Percentiles rank a stretch among this genome's conserved stretches.
Conservation (phyloP, 2,113 vertebrate species). For the Megaceryle maxima region DNA sequence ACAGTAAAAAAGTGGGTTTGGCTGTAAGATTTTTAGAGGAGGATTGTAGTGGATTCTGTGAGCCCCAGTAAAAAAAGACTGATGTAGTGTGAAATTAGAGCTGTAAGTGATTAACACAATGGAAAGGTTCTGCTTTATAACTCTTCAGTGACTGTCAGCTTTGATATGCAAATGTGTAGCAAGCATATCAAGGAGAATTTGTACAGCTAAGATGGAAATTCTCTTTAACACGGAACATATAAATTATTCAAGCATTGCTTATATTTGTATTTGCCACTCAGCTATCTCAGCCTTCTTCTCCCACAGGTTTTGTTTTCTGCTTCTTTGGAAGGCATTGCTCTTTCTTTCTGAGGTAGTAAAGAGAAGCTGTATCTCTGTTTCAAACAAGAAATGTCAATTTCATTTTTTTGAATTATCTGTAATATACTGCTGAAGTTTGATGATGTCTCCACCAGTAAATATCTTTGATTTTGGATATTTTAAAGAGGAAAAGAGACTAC, state of each 20-base stretch:
- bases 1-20: conserved; percentile 18
- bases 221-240: neutral
- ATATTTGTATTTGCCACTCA: conserved; percentile 15
- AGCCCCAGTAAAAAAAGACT: conserved; percentile 28
- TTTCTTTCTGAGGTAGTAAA: neutral
- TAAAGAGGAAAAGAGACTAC: neutral
- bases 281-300: neutral
- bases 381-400: neutral
- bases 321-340: neutral
- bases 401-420: neutral
- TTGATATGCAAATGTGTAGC: conserved; percentile 57
- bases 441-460: neutral
- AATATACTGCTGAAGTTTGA: neutral
- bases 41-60: neutral
- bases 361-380: neutral
- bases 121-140: conserved; percentile 65
- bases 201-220: conserved; percentile 37
- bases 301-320: neutral
- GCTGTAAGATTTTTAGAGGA: neutral
- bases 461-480: neutral
- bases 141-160: conserved; percentile 62
- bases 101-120: conserved; percentile 71
- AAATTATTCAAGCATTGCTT: conserved; percentile 30
- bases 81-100: conserved; percentile 69
- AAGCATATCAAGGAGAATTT: conserved; percentile 58